Base-by-base conservation (phyloP, 2,113 vertebrate species). In the Sapajus apella region DNA sequence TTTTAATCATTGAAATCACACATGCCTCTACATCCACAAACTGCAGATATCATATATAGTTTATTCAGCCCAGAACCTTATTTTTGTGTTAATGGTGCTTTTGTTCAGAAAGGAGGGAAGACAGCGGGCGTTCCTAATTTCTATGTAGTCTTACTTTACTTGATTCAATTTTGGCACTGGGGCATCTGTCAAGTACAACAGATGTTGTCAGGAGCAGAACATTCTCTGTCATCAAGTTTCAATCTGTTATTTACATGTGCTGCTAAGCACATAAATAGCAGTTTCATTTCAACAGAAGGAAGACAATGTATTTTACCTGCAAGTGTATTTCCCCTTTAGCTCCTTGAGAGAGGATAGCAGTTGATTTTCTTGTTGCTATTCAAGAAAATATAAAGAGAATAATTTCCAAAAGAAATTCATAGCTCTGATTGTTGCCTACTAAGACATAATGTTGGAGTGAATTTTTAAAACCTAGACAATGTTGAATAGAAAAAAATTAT, bases 151-250 rank as follows among this genome's bases (percentile, higher is more conserved):
- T 97, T 70, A 91, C n/a, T 77, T 97, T 90, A 89, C 85, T 86
- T 61, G 70, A 84, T 97, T 32, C 66, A 91, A 80, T 94, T 40
- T 80, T 98, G 96, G 75, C 85, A 80, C 45, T 43, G 88, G n/a
- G 91, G 87, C 96, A 97, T 96, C 98, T 98, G 97, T 96, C 91
- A 98, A 70, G 37, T 55, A 66, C 30, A 97, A 93, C 94, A 98
- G 96, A 96, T 98, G 91, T 87, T 97, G 32, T 80, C 11, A 37
- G 94, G 80, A 96, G 85, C 70, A 87, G 91, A 96, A 96, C 52
- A 96, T 96, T 95, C 80, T 72, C 97, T 96, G 90, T 92, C 95
- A 96, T 23, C 94, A 96, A 97, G 25, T 80, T 94, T 90, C 94
- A 95, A 88, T 81, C 75, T 95, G 92, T 91, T 91, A 77, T 94